Evolutionary conservation across 1,140 invertebrate genomes (phyloP).

Genomic region (Drosophila littoralis): DNA sequence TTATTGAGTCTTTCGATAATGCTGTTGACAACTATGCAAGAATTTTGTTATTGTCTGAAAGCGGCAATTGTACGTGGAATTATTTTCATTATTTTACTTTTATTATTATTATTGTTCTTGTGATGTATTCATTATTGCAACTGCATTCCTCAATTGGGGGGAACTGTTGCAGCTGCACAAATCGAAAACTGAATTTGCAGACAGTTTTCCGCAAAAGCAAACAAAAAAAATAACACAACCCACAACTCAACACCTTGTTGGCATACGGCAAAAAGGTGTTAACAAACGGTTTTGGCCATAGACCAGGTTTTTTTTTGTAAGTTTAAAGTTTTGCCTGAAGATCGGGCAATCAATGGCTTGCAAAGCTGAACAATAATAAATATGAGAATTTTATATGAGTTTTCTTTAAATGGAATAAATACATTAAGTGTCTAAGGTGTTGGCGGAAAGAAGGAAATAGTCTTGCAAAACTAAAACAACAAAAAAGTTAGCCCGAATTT

Average conservation of each 20-base stretch:
- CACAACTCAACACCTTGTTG: constrained; percentile 11
- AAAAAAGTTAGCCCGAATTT: no score
- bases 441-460: no score
- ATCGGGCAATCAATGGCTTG: background rate
- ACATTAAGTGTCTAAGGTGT: no score
- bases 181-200: constrained; percentile 1
- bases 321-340: background rate
- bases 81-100: constrained; percentile 14
- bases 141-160: constrained; percentile 10
- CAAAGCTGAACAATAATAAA: background rate
- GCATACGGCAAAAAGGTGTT: background rate
- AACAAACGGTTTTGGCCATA: background rate
- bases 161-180: constrained; percentile 21
- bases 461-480: no score
- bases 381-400: no score
- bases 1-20: constrained; percentile 78
- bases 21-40: constrained; percentile 78
- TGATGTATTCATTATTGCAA: constrained; percentile 6
- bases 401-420: no score
- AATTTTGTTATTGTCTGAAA: constrained; percentile 79
- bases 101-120: constrained; percentile 6
- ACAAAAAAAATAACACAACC: background rate
- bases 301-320: background rate
- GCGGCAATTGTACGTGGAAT: constrained; percentile 64
- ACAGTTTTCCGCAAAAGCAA: constrained; percentile 19